Percentiles rank a stretch among this genome's conserved stretches.
Evolutionary conservation across 2,113 vertebrate genomes (phyloP).

Genomic region (Diadophis punctatus): DNA sequence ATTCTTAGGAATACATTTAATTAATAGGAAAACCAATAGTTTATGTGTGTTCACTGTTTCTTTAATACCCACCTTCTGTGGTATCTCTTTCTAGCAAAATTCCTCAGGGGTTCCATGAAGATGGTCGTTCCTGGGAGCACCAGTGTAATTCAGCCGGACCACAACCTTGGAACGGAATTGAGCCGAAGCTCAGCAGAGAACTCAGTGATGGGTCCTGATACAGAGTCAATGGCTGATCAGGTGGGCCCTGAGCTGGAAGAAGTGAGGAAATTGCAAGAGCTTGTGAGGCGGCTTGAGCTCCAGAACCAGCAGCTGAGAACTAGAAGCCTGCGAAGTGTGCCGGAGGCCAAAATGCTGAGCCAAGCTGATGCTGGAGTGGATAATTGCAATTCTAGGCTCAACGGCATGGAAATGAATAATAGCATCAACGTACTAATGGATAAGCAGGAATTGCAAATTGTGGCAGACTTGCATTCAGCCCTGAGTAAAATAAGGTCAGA

Average conservation of each 20-base stretch:
- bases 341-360: constrained; percentile 48
- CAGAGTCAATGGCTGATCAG: constrained; percentile 54
- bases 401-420: constrained; percentile 54
- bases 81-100: neutral
- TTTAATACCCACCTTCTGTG: neutral
- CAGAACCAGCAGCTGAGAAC: constrained; percentile 82
- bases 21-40: neutral
- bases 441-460: constrained; percentile 52
- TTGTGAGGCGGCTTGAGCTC: constrained; percentile 82
- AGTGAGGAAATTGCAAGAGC: constrained; percentile 84
- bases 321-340: constrained; percentile 62
- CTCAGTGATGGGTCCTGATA: constrained; percentile 57
- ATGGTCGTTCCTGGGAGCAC: constrained; percentile 87
- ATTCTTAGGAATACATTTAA: neutral
- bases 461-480: constrained; percentile 58
- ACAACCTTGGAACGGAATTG: constrained; percentile 56
- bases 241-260: constrained; percentile 78
- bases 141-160: constrained; percentile 70
- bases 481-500: constrained; percentile 59
- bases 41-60: neutral
- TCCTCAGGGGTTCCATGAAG: constrained; percentile 24
- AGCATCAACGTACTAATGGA: constrained; percentile 46
- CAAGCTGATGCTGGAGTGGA: constrained; percentile 43
- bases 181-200: constrained; percentile 50
- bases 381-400: constrained; percentile 52